Evolutionary conservation across 2,797 vertebrate genomes (phyloP).

Genomic region (Liparis tanakae): DNA sequence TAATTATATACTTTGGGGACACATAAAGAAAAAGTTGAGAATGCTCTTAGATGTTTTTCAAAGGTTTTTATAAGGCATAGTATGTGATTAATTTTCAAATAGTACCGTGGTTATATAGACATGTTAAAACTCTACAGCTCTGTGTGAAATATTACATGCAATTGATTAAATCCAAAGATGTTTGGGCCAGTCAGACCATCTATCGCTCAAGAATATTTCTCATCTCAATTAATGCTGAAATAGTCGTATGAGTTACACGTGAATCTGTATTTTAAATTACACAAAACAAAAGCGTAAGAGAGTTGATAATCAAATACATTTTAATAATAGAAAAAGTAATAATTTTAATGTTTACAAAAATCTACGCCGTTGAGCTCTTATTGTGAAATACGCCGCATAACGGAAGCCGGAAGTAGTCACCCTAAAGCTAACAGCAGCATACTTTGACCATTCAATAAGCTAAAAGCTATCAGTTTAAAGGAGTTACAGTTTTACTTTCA

Average conservation of each 20-base stretch:
- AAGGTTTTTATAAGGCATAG: background rate
- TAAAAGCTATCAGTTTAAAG: slow-evolving; percentile 41
- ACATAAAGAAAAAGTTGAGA: background rate
- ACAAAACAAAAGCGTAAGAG: background rate
- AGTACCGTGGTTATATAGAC: slow-evolving; percentile 4
- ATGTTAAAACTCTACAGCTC: slow-evolving; percentile 40
- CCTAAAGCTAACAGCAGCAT: background rate
- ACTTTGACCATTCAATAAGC: slow-evolving; percentile 23
- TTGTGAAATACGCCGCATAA: slow-evolving; percentile 41
- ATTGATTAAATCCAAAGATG: slow-evolving; percentile 45
- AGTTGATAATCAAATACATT: background rate
- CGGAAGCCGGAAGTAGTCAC: slow-evolving; percentile 55
- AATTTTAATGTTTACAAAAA: background rate
- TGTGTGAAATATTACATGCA: slow-evolving; percentile 70
- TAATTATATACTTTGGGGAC: background rate
- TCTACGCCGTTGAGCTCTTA: slow-evolving; percentile 31
- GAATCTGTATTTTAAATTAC: background rate
- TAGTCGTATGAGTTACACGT: background rate
- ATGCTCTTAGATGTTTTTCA: background rate
- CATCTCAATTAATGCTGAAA: background rate
- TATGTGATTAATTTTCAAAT: slow-evolving; percentile 26
- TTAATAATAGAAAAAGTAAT: background rate
- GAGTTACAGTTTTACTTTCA: background rate
- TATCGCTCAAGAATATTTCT: background rate
- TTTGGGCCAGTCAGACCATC: slow-evolving; percentile 12